phyloP scores from a whole-genome alignment of 2,888 invertebrate species.

The Philonicus albiceps region DNA sequence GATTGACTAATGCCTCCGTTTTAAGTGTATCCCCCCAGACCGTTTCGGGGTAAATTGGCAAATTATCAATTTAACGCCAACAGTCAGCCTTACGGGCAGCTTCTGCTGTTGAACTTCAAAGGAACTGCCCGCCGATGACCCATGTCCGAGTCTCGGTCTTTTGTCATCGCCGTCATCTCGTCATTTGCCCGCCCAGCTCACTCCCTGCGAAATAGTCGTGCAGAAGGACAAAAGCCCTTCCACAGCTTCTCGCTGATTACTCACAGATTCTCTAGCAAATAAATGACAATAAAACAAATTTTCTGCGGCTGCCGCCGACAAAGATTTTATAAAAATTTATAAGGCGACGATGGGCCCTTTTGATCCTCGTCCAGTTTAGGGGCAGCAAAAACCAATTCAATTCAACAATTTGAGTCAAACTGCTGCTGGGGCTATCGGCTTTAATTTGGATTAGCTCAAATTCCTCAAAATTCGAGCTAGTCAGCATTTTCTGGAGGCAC shows the following conservation, averaged over 20 bases:
- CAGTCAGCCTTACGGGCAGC: not conserved
- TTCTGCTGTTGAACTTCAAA: not conserved
- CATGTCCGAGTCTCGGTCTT: not conserved
- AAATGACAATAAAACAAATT: conserved; percentile 1
- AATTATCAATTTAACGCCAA: not conserved
- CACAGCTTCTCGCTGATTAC: not conserved
- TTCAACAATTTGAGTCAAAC: not conserved
- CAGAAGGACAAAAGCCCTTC: not conserved
- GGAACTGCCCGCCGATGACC: not conserved
- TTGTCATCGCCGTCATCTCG: conserved; percentile 1
- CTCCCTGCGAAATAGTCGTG: not conserved
- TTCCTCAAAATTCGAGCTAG: not conserved
- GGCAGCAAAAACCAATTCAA: not conserved
- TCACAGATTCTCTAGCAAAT: not conserved
- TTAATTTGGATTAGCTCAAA: not conserved
- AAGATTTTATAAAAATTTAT: conserved; percentile 36
- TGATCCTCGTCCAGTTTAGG: not conserved
- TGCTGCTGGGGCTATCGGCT: not conserved
- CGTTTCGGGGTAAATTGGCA: not conserved
- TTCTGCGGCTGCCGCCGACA: not conserved
- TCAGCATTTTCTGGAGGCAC: not conserved
- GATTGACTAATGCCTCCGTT: not conserved
- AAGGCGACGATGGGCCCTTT: not conserved
- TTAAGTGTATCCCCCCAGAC: not conserved
- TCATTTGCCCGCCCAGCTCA: not conserved